Evolutionary conservation across 2,113 vertebrate species (phyloP).

Genomic region (Casuarius casuarius): DNA sequence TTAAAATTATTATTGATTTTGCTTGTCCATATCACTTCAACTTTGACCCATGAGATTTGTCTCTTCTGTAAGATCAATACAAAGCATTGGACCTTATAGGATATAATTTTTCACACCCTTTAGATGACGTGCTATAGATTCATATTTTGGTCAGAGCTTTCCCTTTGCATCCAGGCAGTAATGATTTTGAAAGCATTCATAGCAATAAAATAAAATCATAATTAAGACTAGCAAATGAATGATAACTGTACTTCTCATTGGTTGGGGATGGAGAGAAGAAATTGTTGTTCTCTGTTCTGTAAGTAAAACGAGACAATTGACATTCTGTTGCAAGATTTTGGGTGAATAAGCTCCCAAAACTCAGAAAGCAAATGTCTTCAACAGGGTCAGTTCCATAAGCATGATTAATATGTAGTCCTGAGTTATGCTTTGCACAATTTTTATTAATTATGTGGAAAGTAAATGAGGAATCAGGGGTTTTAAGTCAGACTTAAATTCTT

Average conservation of each 20-base stretch:
- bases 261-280: neutral
- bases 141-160: conserved; percentile 33
- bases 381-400: neutral
- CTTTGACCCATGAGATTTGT: conserved; percentile 67
- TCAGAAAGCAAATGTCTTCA: neutral
- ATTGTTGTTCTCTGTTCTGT: neutral
- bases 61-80: conserved; percentile 64
- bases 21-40: conserved; percentile 56
- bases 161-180: neutral
- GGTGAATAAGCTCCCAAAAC: neutral
- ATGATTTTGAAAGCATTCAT: neutral
- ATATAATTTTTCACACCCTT: conserved; percentile 66
- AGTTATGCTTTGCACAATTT: conserved; percentile 74
- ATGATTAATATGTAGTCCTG: conserved; percentile 79
- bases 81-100: conserved; percentile 61
- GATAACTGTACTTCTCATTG: neutral
- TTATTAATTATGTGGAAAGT: conserved; percentile 75
- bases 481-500: conserved; percentile 68
- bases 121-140: neutral
- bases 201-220: neutral
- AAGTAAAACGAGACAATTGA: neutral
- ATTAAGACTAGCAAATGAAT: neutral
- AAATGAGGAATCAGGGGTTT: no score
- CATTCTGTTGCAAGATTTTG: neutral
- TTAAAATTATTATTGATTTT: conserved; percentile 72